Percentiles rank a stretch among this genome's conserved stretches.
These are phyloP conservation scores for Drosophila robusta DNA, from an alignment of 2,888 invertebrate species.

Conservation along the genomic window DNA sequence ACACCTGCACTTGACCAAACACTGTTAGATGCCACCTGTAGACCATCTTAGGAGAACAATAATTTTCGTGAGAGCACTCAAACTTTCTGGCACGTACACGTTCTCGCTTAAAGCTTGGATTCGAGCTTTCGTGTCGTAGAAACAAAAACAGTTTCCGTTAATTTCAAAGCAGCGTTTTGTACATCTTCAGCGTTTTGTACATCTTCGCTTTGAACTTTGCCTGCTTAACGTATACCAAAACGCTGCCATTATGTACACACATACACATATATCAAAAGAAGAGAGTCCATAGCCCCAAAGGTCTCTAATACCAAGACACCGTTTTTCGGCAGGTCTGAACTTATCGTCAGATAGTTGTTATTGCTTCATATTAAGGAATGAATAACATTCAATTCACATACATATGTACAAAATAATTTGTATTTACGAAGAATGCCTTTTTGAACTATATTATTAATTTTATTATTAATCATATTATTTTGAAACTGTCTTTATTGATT, in stretches of 20 bases:
- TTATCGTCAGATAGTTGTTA: too few species aligned
- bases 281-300: too few species aligned
- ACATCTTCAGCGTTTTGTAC: background rate
- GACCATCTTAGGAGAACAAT: constrained; percentile 11
- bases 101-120: constrained; percentile 17
- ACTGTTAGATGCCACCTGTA: constrained; percentile 42
- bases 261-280: too few species aligned
- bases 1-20: background rate
- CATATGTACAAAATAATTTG: too few species aligned
- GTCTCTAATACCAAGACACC: too few species aligned
- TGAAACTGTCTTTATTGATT: background rate
- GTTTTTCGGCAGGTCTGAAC: too few species aligned
- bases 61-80: constrained; percentile 6
- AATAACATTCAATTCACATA: too few species aligned
- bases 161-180: background rate
- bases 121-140: constrained; percentile 10
- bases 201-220: background rate
- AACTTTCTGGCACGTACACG: background rate
- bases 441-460: too few species aligned
- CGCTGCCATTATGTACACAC: too few species aligned
- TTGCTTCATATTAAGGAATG: too few species aligned
- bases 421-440: too few species aligned
- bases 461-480: background rate
- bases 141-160: background rate
- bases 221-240: too few species aligned